These are phyloP conservation scores for Globia sparganii DNA, from an alignment of 2,888 invertebrate genomes.

Conservation along the genomic window DNA sequence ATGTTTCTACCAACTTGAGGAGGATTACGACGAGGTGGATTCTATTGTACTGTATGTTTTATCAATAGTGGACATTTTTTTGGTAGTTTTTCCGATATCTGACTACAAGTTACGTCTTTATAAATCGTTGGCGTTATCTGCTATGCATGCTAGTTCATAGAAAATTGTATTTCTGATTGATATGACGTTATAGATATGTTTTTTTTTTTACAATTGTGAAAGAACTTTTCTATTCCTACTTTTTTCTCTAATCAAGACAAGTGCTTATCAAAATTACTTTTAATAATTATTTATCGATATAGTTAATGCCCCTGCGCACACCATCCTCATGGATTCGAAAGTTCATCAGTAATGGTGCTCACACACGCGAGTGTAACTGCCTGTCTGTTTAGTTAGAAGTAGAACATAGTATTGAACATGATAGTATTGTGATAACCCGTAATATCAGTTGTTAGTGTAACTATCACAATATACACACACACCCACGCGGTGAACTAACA, in stretches of 20 bases:
- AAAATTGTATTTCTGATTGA: too few relatives aligned
- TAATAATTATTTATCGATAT: slow-evolving; percentile 7
- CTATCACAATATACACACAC: background rate
- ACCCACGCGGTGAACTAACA: background rate
- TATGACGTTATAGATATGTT: background rate
- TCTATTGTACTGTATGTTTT: slow-evolving; percentile 11
- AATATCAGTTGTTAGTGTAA: slow-evolving; percentile 10
- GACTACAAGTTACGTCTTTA: background rate
- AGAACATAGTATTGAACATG: slow-evolving; percentile 1
- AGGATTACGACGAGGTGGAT: slow-evolving; percentile 1
- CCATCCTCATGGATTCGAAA: background rate
- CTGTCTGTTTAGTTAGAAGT: slow-evolving; percentile 5
- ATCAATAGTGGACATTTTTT: background rate
- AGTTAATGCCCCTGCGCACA: background rate
- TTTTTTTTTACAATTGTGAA: background rate
- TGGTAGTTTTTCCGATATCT: background rate
- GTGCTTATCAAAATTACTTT: background rate
- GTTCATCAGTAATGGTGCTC: background rate
- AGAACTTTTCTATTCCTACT: background rate
- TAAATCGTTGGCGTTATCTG: background rate
- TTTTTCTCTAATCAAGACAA: background rate
- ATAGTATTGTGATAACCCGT: background rate
- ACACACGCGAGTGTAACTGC: background rate
- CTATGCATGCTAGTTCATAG: background rate
- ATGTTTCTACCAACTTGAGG: background rate